Evolutionary conservation across 2,888 invertebrate species (phyloP).

Genomic region (Xanthostigma xanthostigma): DNA sequence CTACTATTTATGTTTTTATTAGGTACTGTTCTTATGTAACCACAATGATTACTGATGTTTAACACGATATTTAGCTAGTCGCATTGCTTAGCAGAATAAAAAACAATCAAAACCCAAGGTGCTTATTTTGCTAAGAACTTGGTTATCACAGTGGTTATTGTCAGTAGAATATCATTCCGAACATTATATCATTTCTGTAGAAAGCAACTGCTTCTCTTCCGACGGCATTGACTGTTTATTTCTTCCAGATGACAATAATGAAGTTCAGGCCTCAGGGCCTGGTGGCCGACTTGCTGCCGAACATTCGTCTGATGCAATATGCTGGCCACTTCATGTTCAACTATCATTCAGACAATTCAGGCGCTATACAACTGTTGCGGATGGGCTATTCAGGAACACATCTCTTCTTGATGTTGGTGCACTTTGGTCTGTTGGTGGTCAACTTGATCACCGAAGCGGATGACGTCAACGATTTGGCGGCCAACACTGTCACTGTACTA

Average conservation of each 20-base stretch:
- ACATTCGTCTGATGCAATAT: slow-evolving; percentile 61
- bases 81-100: too few relatives aligned
- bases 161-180: too few relatives aligned
- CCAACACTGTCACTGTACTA: slow-evolving; percentile 67
- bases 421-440: slow-evolving; percentile 45
- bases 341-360: slow-evolving; percentile 46
- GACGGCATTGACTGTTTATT: not conserved
- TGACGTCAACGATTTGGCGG: slow-evolving; percentile 55
- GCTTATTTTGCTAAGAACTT: too few relatives aligned
- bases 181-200: too few relatives aligned
- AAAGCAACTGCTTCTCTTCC: too few relatives aligned
- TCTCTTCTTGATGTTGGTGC: slow-evolving; percentile 42
- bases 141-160: too few relatives aligned
- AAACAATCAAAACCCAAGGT: too few relatives aligned
- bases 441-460: slow-evolving; percentile 58
- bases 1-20: too few relatives aligned
- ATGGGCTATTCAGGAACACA: slow-evolving; percentile 44
- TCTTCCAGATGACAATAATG: slow-evolving; percentile 29
- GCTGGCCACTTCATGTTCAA: slow-evolving; percentile 69
- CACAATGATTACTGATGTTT: too few relatives aligned
- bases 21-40: too few relatives aligned
- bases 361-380: slow-evolving; percentile 36
- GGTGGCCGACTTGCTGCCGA: slow-evolving; percentile 72
- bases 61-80: too few relatives aligned
- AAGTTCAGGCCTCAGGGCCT: slow-evolving; percentile 47